phyloP scores from a whole-genome alignment of 92 coral and sea anemone genomes.

The Parazoanthus darwini region DNA sequence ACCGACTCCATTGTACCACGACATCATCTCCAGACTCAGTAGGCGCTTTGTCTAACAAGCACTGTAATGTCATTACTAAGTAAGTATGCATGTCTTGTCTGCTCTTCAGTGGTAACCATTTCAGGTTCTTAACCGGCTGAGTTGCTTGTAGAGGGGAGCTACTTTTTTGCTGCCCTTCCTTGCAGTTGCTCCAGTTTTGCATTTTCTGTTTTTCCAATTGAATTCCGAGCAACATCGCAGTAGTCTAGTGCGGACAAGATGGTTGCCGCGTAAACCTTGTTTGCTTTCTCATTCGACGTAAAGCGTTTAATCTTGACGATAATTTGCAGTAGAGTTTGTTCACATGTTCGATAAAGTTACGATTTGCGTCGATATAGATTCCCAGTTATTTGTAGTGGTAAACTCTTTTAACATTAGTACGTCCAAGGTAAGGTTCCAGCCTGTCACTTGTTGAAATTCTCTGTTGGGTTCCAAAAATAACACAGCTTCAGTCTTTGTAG shows the following conservation, averaged over 20 bases:
- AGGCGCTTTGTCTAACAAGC: not conserved
- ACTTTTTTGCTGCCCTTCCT: not conserved
- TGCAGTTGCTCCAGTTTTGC: not conserved
- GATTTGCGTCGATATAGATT: not conserved
- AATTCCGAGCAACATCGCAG: not conserved
- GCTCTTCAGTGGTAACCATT: not conserved
- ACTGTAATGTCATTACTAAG: not conserved
- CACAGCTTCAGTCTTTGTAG: not conserved
- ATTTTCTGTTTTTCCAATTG: no score
- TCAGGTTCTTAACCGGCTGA: not conserved
- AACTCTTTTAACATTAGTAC: not conserved
- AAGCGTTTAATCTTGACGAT: not conserved
- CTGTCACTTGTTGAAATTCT: not conserved
- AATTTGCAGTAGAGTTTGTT: constrained; percentile 17
- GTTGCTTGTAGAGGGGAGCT: not conserved
- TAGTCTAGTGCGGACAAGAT: not conserved
- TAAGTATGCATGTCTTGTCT: not conserved
- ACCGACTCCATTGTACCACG: no score
- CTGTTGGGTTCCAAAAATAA: not conserved
- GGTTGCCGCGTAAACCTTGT: not conserved
- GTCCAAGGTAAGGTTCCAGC: constrained; percentile 1
- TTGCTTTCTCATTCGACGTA: not conserved
- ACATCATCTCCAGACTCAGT: not conserved
- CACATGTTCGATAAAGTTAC: constrained; percentile 4
- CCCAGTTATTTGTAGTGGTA: constrained; percentile 3